A percentile compares a stretch with the other conserved stretches of the same genome.
Evolutionary conservation across 2,888 invertebrate species (phyloP).

Genomic region (Eupithecia subumbrata): DNA sequence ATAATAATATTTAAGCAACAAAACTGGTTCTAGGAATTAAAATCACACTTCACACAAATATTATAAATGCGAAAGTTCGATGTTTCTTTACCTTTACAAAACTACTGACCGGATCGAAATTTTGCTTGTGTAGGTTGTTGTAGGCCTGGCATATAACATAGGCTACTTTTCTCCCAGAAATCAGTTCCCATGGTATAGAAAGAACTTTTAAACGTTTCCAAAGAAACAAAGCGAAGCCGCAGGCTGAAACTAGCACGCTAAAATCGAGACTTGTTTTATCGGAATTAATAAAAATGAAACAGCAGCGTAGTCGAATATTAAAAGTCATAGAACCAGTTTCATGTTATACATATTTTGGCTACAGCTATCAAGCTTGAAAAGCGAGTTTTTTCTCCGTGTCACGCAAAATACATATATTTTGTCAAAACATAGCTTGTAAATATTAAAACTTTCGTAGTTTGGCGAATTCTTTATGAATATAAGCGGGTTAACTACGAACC

Average conservation of each 20-base stretch:
- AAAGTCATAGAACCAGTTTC: not conserved
- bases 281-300: not conserved
- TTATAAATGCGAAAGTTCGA: not conserved
- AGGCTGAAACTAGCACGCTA: not conserved
- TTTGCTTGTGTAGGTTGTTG: not conserved
- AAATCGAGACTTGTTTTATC: not conserved
- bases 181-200: not conserved
- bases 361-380: not conserved
- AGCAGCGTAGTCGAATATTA: not conserved
- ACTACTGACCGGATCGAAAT: not conserved
- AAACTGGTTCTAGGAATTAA: conserved; percentile 1
- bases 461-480: too few relatives aligned
- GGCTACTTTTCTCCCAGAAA: not conserved
- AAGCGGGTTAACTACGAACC: too few relatives aligned
- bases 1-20: not conserved
- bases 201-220: not conserved
- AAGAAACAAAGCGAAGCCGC: not conserved
- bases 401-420: not conserved
- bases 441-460: too few relatives aligned
- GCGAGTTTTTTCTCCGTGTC: not conserved
- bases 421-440: not conserved
- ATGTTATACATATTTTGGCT: not conserved
- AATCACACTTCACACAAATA: not conserved
- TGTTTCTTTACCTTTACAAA: not conserved
- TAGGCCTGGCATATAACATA: not conserved